Evolutionary conservation across 35 echinoderm and acorn worm species (phyloP), one percentile per base, ranked within the genome.

Genomic region (Apostichopus californicus): DNA sequence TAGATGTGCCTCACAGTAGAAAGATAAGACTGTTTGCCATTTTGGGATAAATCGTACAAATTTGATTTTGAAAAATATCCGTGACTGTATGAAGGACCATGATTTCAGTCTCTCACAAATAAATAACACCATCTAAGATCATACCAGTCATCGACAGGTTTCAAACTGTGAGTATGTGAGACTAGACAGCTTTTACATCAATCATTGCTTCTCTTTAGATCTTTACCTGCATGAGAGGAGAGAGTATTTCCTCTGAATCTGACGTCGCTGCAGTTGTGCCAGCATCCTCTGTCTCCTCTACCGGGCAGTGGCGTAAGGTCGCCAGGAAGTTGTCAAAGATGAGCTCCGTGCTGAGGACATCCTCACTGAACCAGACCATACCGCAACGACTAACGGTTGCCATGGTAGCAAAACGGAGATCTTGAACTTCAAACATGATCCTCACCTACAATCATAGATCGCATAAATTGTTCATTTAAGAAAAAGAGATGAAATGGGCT

Each of bases 351-450:
- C 95, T 99, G 60, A 99, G 93, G 10, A 99, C 97, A 28, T 99
- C 97, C 86, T 99, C 97, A 90, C 97, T 99, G 95, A 99, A 99
- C 97, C 97, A 99, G 20, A 99, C 97, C 97, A 99, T 99, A 82
- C 97, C 97, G 81, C 97, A 99, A 54, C 97, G 97, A 91, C 95
- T 99, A 86, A 99, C 97, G 9, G 97, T 99, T 22, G 97, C 97
- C 95, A 99, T 52, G 93, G 97, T 99, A 17, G 97, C 97, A 73
- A 81, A 99, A 6, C 95, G 87, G 26, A 99, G 92, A 81, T 99
- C 95, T 86, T 99, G 95, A 20, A 99, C 97, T 78, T 99, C 97
- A 95, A 99, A 99, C 97, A 99, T 99, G 88, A 99, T 96, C 56
- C 97, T 92, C 93, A 99, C 97, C 97, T 99, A 71, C 3, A 2